Evolutionary conservation across 2,888 invertebrate species (phyloP).

Genomic region (Pheosia tremula): DNA sequence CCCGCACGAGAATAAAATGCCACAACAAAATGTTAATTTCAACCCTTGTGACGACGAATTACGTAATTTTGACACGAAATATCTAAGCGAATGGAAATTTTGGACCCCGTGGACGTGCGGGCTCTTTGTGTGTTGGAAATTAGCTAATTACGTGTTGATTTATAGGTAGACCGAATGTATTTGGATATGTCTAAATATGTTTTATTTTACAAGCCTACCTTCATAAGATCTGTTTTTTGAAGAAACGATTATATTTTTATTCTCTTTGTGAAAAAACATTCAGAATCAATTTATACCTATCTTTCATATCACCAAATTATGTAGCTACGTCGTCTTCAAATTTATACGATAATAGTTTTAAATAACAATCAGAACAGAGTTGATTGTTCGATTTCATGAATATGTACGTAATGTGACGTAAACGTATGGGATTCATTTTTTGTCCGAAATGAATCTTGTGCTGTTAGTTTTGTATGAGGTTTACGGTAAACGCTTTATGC

Average conservation of each 20-base stretch:
- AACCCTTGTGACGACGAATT: constrained; percentile 58
- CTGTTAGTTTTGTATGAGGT: too few species aligned
- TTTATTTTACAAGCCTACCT: too few species aligned
- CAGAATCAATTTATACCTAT: background rate
- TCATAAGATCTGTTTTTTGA: too few species aligned
- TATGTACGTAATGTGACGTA: too few species aligned
- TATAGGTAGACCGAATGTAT: background rate
- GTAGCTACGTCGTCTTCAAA: background rate
- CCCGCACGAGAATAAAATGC: constrained; percentile 57
- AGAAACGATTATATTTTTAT: too few species aligned
- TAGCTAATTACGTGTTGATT: constrained; percentile 1
- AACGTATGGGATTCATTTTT: too few species aligned
- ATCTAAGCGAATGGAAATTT: constrained; percentile 32
- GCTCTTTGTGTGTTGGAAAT: constrained; percentile 18
- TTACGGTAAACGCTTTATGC: constrained; percentile 11
- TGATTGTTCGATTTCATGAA: background rate
- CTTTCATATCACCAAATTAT: background rate
- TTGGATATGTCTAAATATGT: background rate
- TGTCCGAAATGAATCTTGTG: too few species aligned
- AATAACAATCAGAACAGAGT: background rate
- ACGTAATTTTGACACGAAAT: constrained; percentile 49
- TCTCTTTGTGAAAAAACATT: too few species aligned
- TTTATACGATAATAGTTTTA: background rate
- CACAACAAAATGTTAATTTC: constrained; percentile 67
- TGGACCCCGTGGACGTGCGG: constrained; percentile 13